These are phyloP conservation scores for Drosophila orena DNA, from an alignment of 1,140 invertebrate genomes.

Conservation along the genomic window DNA sequence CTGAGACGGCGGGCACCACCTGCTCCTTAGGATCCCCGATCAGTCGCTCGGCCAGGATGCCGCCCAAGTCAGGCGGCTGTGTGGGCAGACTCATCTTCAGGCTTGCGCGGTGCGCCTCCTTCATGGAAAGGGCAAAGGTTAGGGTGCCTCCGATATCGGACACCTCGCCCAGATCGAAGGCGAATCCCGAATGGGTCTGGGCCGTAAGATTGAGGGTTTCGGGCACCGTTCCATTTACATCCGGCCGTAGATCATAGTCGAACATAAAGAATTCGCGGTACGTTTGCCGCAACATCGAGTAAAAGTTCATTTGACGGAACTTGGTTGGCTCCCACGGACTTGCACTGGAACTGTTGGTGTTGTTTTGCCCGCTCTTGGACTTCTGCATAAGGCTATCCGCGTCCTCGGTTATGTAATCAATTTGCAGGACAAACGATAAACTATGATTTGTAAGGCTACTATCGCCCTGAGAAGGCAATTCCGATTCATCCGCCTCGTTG, in stretches of 20 bases:
- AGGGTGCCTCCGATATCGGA: constrained; percentile 90
- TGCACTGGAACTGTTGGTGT: constrained; percentile 14
- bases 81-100: constrained; percentile 79
- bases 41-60: constrained; percentile 72
- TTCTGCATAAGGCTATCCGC: constrained; percentile 2
- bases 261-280: constrained; percentile 90
- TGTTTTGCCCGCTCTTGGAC: constrained; percentile 5
- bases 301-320: constrained; percentile 82
- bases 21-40: constrained; percentile 48
- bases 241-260: constrained; percentile 88
- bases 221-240: constrained; percentile 87
- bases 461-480: constrained; percentile 1
- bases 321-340: constrained; percentile 63
- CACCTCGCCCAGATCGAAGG: constrained; percentile 88
- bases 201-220: constrained; percentile 88
- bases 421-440: constrained; percentile 58
- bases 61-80: constrained; percentile 51
- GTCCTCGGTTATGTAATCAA: constrained; percentile 48
- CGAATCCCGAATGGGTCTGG: constrained; percentile 87
- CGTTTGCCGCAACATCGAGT: constrained; percentile 88
- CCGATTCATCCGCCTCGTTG: constrained; percentile 26
- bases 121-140: constrained; percentile 87
- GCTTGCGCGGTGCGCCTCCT: constrained; percentile 85
- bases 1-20: not conserved
- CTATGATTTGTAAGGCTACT: constrained; percentile 7